A percentile compares a stretch with the other conserved stretches of the same genome.
These are phyloP conservation scores for Phenganax marumi DNA, from an alignment of 92 coral and sea anemone species.

Conservation along the genomic window DNA sequence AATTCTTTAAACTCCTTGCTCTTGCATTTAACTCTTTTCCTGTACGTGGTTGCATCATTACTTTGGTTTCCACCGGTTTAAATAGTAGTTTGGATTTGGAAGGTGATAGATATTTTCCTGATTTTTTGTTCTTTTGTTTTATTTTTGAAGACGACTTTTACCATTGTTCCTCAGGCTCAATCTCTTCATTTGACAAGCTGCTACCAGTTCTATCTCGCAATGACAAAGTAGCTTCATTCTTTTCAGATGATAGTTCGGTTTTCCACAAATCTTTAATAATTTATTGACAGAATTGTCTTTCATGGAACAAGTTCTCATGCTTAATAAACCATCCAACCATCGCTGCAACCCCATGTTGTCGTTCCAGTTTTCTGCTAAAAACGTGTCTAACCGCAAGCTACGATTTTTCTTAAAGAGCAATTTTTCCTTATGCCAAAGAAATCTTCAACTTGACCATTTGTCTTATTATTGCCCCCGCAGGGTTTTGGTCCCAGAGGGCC, in stretches of 20 bases:
- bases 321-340: background rate
- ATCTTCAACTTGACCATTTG: constrained; percentile 19
- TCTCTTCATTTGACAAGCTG: background rate
- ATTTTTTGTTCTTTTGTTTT: background rate
- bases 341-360: constrained; percentile 25
- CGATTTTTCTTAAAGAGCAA: constrained; percentile 6
- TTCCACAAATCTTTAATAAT: background rate
- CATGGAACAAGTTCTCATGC: background rate
- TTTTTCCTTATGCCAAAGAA: constrained; percentile 1
- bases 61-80: background rate
- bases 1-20: too few species aligned
- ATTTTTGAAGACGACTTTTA: background rate
- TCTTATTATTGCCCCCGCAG: too few species aligned
- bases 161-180: background rate
- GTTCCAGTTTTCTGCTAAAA: constrained; percentile 13
- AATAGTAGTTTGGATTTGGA: background rate
- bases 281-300: background rate
- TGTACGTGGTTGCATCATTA: background rate
- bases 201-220: background rate
- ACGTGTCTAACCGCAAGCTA: background rate
- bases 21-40: background rate
- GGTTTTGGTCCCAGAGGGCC: too few species aligned
- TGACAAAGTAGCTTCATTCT: background rate
- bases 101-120: constrained; percentile 3
- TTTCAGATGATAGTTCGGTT: background rate